These are phyloP conservation scores for Schizopygopsis malacanthus DNA, from an alignment of 2,797 vertebrate species.

Conservation along the genomic window DNA sequence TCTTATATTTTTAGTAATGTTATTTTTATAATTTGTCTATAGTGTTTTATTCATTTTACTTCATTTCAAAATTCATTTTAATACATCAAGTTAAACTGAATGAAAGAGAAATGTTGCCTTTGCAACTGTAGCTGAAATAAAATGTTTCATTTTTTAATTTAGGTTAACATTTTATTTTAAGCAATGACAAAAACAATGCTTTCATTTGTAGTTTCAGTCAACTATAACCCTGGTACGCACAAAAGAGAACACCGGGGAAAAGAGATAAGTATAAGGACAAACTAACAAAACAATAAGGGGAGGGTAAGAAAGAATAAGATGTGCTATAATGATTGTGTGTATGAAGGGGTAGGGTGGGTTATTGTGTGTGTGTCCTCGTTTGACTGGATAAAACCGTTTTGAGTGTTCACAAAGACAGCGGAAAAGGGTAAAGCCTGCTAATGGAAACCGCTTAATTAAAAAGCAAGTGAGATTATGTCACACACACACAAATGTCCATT, in stretches of 20 bases:
- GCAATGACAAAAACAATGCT: not conserved
- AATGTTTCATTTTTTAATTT: not conserved
- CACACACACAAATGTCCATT: not conserved
- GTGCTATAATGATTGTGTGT: not conserved
- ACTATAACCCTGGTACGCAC: not conserved
- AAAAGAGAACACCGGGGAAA: not conserved
- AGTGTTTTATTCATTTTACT: not conserved
- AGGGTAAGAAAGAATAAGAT: not conserved
- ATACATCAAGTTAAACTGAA: not conserved
- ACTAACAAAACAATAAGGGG: not conserved
- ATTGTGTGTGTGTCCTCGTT: not conserved
- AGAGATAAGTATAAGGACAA: not conserved
- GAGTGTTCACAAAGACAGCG: not conserved
- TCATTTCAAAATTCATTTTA: not conserved
- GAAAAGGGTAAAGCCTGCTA: conserved; percentile 1
- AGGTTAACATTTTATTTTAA: not conserved
- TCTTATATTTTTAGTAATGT: not conserved
- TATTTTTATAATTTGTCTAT: not conserved
- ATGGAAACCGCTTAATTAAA: not conserved
- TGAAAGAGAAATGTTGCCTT: not conserved
- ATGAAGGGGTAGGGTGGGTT: not conserved
- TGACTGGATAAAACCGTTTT: not conserved
- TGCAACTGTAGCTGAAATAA: not conserved
- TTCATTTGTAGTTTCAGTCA: not conserved
- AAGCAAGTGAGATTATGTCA: not conserved